Conservation (phyloP, 2,888 invertebrate species). For the Anodontia alba region DNA sequence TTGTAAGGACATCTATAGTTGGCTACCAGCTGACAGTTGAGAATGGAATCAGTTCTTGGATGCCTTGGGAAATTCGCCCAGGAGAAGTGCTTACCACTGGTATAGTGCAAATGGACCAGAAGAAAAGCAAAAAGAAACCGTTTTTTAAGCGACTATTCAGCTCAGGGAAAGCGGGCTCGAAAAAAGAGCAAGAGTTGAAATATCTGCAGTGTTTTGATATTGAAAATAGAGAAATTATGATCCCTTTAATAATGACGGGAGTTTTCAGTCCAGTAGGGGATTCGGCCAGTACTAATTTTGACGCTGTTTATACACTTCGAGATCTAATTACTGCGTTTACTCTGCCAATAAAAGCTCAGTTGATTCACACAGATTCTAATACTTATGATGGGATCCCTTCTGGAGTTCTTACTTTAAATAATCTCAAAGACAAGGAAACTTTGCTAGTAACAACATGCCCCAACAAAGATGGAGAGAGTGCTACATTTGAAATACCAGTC, state of each 20-base stretch:
- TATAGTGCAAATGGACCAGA: slow-evolving; percentile 80
- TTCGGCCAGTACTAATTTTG: slow-evolving; percentile 71
- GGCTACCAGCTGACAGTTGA: slow-evolving; percentile 77
- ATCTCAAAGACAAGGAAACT: slow-evolving; percentile 71
- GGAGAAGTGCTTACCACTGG: slow-evolving; percentile 77
- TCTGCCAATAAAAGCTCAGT: slow-evolving; percentile 77
- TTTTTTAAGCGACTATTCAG: slow-evolving; percentile 75
- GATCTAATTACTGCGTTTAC: slow-evolving; percentile 78
- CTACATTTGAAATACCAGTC: slow-evolving; percentile 64
- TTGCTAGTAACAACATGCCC: slow-evolving; percentile 65
- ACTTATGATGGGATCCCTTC: slow-evolving; percentile 49
- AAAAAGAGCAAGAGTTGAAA: slow-evolving; percentile 78
- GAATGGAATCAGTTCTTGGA: slow-evolving; percentile 74
- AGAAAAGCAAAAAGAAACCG: slow-evolving; percentile 74
- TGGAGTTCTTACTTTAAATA: slow-evolving; percentile 73
- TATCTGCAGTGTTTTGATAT: slow-evolving; percentile 80
- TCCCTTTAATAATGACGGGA: slow-evolving; percentile 80
- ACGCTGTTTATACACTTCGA: slow-evolving; percentile 79
- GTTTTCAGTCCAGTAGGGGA: slow-evolving; percentile 81
- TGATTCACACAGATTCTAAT: slow-evolving; percentile 69
- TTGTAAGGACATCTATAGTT: slow-evolving; percentile 78
- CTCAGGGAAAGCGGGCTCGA: slow-evolving; percentile 61
- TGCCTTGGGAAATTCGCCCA: slow-evolving; percentile 75
- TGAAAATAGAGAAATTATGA: slow-evolving; percentile 76
- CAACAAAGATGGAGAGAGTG: slow-evolving; percentile 51